Evolutionary conservation across 2,888 invertebrate genomes (phyloP).

Genomic region (Craniophora ligustri): DNA sequence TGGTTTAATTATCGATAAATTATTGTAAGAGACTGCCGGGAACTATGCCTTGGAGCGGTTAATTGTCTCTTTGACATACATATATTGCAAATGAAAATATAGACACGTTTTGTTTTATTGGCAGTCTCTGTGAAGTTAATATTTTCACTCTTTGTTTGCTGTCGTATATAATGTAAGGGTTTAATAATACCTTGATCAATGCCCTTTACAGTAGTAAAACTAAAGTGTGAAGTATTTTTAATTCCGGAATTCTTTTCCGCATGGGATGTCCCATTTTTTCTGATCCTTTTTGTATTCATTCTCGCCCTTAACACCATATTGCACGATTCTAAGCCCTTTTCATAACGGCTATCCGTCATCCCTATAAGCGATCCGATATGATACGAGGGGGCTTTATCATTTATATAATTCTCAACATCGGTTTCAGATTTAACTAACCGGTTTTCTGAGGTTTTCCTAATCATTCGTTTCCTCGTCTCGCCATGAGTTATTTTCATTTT

Average conservation of each 20-base stretch:
- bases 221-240: not conserved
- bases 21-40: conserved; percentile 10
- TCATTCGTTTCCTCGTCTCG: conserved; percentile 2
- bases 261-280: not conserved
- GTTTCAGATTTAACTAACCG: conserved; percentile 39
- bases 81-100: conserved; percentile 1
- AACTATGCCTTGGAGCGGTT: conserved; percentile 3
- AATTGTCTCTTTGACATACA: conserved; percentile 10
- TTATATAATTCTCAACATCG: no score
- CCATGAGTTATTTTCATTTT: not conserved
- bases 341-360: conserved; percentile 36
- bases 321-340: conserved; percentile 17
- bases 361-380: conserved; percentile 33
- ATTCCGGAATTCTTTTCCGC: not conserved
- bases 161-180: no score
- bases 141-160: not conserved
- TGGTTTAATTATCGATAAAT: conserved; percentile 36
- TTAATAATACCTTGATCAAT: no score
- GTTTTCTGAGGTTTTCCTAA: conserved; percentile 18
- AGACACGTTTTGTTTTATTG: not conserved
- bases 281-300: conserved; percentile 6
- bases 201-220: no score
- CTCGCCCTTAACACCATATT: conserved; percentile 6
- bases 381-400: no score
- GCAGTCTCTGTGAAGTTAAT: not conserved